Conservation (phyloP, 2,888 invertebrate species). For the Agrotis segetum region DNA sequence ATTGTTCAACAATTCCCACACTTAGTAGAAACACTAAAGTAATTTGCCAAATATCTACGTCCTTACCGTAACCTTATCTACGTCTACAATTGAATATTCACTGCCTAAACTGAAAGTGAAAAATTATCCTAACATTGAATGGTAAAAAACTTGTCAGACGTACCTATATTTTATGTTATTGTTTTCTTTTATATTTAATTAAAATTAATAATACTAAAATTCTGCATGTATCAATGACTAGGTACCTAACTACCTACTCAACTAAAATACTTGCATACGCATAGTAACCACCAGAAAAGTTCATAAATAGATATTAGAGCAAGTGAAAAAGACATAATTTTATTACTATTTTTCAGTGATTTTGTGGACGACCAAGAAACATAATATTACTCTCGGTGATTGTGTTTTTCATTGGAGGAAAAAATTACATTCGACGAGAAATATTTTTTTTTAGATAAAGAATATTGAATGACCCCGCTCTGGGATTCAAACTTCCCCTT, state of each 20-base stretch:
- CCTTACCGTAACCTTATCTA: neutral
- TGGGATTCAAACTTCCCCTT: slow-evolving; percentile 42
- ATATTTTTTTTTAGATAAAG: no score
- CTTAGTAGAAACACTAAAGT: slow-evolving; percentile 11
- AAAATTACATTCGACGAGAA: no score
- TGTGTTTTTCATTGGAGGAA: no score
- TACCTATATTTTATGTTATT: no score
- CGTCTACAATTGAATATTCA: neutral
- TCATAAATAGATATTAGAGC: neutral
- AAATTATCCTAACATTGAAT: neutral
- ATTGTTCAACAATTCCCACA: slow-evolving; percentile 37
- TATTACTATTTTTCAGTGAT: neutral
- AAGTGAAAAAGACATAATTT: neutral
- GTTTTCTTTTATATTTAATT: no score
- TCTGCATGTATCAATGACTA: neutral
- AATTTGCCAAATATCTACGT: slow-evolving; percentile 3
- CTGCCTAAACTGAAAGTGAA: slow-evolving; percentile 2
- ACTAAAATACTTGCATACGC: no score
- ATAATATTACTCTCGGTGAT: neutral
- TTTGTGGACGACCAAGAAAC: neutral
- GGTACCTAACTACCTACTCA: neutral
- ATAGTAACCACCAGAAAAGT: neutral
- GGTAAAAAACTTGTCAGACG: no score
- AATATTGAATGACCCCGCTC: no score
- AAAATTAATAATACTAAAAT: neutral